A percentile compares a stretch with the other conserved stretches of the same genome.
These are phyloP conservation scores for Eilema griseolum DNA, from an alignment of 2,888 invertebrate species.

Conservation along the genomic window DNA sequence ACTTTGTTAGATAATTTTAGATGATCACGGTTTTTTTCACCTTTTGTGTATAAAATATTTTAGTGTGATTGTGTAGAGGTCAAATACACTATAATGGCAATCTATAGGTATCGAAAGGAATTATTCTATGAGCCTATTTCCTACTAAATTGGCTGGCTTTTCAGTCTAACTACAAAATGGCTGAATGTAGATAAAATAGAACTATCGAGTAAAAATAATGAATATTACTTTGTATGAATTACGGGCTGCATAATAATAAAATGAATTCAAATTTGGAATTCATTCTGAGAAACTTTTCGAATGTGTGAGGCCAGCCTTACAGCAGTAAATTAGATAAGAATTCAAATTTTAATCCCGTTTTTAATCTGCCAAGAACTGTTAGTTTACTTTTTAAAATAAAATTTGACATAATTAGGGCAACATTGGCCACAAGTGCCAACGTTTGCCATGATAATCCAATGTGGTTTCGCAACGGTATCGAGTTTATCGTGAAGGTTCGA, in stretches of 20 bases:
- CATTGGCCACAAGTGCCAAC: conserved; percentile 17
- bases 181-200: too few species aligned
- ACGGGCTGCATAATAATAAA: too few species aligned
- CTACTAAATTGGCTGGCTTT: too few species aligned
- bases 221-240: too few species aligned
- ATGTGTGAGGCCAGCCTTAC: not conserved
- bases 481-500: not conserved
- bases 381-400: conserved; percentile 3
- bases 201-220: too few species aligned
- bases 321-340: conserved; percentile 7
- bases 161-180: too few species aligned
- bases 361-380: conserved; percentile 4
- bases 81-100: too few species aligned
- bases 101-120: too few species aligned
- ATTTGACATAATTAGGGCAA: conserved; percentile 19
- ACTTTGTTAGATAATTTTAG: not conserved
- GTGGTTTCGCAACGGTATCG: conserved; percentile 44
- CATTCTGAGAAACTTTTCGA: too few species aligned
- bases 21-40: not conserved
- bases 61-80: not conserved
- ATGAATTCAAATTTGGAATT: too few species aligned
- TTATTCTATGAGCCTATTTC: too few species aligned
- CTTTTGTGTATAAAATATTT: not conserved
- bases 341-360: conserved; percentile 6
- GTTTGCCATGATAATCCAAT: conserved; percentile 38